phyloP scores from a whole-genome alignment of 2,888 invertebrate species.

The Acanthosepion esculentum region DNA sequence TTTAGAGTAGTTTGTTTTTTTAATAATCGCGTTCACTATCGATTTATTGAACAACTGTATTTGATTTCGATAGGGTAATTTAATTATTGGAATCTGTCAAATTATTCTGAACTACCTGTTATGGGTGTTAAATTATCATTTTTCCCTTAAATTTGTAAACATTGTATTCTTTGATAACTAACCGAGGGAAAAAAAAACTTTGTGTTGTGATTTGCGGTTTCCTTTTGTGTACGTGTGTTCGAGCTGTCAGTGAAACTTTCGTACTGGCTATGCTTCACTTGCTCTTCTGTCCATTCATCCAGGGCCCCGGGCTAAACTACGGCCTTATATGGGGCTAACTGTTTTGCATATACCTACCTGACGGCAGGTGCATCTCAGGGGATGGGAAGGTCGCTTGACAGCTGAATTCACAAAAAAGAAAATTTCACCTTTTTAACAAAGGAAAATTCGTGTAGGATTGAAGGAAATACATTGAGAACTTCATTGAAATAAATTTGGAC shows the following conservation, averaged over 20 bases:
- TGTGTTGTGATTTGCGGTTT: too few species aligned
- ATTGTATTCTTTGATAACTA: too few species aligned
- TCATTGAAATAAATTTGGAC: too few species aligned
- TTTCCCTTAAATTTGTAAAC: too few species aligned
- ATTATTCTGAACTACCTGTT: too few species aligned
- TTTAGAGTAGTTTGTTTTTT: too few species aligned
- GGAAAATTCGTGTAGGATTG: background rate
- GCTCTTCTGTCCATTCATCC: background rate
- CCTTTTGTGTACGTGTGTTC: background rate
- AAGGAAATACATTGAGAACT: background rate
- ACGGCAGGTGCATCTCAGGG: conserved; percentile 45
- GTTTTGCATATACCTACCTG: conserved; percentile 44
- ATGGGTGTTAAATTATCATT: too few species aligned
- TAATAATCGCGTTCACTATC: too few species aligned
- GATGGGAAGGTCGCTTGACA: background rate
- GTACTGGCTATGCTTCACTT: background rate
- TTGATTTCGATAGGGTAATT: too few species aligned
- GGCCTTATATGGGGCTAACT: conserved; percentile 42
- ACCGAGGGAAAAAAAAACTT: too few species aligned
- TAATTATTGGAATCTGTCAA: too few species aligned
- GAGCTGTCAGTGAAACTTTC: background rate
- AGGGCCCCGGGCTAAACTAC: conserved; percentile 24
- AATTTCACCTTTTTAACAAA: background rate
- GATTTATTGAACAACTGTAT: too few species aligned
- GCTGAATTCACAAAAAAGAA: conserved; percentile 38